Evolutionary conservation across 2,888 invertebrate genomes (phyloP).

Genomic region (Brachypalpus laphriformis): DNA sequence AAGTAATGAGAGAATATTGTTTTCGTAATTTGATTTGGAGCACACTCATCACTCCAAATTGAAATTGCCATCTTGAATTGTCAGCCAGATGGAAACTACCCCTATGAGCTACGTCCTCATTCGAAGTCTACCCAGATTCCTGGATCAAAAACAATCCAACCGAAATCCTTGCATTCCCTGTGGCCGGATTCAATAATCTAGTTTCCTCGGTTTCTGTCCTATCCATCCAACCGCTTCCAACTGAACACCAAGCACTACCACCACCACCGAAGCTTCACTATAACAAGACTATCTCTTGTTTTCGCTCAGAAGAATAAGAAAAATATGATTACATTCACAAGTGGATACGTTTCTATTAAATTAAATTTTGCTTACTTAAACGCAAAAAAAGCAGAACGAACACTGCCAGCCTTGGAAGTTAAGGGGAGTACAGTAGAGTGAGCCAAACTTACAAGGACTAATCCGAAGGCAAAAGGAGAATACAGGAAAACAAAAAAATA

Average conservation of each 20-base stretch:
- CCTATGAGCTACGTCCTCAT: constrained; percentile 10
- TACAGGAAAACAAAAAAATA: constrained; percentile 10
- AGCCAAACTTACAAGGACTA: constrained; percentile 64
- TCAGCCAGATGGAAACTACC: constrained; percentile 55
- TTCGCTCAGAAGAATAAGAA: constrained; percentile 63
- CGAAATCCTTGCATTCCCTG: constrained; percentile 68
- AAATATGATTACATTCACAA: constrained; percentile 74
- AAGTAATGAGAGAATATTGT: constrained; percentile 59
- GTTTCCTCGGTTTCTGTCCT: constrained; percentile 28
- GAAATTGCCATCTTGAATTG: constrained; percentile 69
- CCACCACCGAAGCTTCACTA: constrained; percentile 35
- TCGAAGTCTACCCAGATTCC: not conserved
- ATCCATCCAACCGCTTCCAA: constrained; percentile 1
- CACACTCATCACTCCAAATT: constrained; percentile 60
- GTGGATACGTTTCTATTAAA: constrained; percentile 74
- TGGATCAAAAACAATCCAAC: constrained; percentile 61
- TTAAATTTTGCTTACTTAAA: constrained; percentile 74
- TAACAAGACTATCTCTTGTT: constrained; percentile 48
- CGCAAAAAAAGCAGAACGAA: constrained; percentile 61
- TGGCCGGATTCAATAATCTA: constrained; percentile 64
- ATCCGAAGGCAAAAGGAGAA: constrained; percentile 40
- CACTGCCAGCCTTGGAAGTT: constrained; percentile 28
- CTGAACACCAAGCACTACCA: not conserved
- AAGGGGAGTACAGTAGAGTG: not conserved
- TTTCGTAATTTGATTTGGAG: constrained; percentile 65